Conservation (phyloP, 2,113 vertebrate species). For the Plestiodon gilberti region DNA sequence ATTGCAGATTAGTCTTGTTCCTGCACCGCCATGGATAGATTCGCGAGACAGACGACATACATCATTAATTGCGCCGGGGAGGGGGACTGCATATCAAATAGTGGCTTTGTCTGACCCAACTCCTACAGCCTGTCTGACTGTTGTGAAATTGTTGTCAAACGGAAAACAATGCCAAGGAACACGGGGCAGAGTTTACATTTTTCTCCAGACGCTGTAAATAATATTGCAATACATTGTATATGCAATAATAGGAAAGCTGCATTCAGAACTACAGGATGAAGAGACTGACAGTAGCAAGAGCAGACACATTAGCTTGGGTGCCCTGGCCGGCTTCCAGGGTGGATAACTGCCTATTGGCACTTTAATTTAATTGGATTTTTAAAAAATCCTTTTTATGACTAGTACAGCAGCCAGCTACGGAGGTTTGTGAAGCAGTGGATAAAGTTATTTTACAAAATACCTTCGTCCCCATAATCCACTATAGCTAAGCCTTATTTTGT, state of each 20-base stretch:
- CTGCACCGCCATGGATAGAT: slow-evolving; percentile 29
- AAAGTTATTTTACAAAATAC: no score
- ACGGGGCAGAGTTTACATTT: slow-evolving; percentile 26
- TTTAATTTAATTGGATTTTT: not conserved
- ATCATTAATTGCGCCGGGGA: slow-evolving; percentile 45
- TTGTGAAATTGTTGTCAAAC: slow-evolving; percentile 36
- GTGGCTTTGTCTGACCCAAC: slow-evolving; percentile 28
- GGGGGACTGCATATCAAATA: slow-evolving; percentile 42
- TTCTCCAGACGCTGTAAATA: slow-evolving; percentile 41
- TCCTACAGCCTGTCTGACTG: slow-evolving; percentile 22
- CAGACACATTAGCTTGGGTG: not conserved
- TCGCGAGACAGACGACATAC: slow-evolving; percentile 21
- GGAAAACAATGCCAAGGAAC: not conserved
- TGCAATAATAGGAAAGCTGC: slow-evolving; percentile 21
- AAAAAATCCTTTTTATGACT: not conserved
- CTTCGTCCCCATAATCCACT: no score
- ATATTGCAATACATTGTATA: slow-evolving; percentile 16
- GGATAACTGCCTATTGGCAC: not conserved
- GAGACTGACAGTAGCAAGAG: slow-evolving; percentile 28
- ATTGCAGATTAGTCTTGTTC: slow-evolving; percentile 55
- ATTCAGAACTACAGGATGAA: slow-evolving; percentile 41
- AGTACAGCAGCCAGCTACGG: not conserved
- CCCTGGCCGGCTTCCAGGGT: not conserved
- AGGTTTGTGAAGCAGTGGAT: not conserved
- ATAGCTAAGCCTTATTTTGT: no score